phyloP scores from a whole-genome alignment of 2,113 vertebrate species.

The Pituophis catenifer region DNA sequence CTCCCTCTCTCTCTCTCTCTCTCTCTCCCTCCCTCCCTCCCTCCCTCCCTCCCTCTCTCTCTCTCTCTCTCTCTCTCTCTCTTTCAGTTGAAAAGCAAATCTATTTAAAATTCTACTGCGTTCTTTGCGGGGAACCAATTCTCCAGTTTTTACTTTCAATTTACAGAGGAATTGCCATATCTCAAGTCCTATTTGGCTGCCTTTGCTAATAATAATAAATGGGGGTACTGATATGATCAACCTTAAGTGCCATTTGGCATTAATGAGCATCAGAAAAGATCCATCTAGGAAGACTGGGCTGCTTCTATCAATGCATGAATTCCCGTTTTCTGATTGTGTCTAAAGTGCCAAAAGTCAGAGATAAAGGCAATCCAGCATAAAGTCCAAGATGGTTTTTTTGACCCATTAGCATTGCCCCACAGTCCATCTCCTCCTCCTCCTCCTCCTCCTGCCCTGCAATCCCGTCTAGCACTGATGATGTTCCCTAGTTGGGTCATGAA shows the following conservation, averaged over 20 bases:
- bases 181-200: constrained; percentile 30
- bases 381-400: constrained; percentile 21
- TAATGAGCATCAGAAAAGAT: constrained; percentile 40
- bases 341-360: constrained; percentile 10
- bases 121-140: constrained; percentile 25
- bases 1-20: too few relatives aligned
- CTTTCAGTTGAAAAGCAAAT: constrained; percentile 3
- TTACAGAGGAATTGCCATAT: constrained; percentile 40
- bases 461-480: too few relatives aligned
- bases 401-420: background rate
- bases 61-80: background rate
- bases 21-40: background rate
- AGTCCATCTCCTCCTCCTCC: too few relatives aligned
- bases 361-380: constrained; percentile 14
- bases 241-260: constrained; percentile 28
- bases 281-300: background rate
- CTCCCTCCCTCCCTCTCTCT: too few relatives aligned
- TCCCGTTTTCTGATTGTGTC: constrained; percentile 5
- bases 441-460: too few relatives aligned
- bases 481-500: too few relatives aligned
- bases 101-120: constrained; percentile 38
- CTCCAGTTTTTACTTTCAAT: constrained; percentile 14
- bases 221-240: constrained; percentile 47
- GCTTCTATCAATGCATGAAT: constrained; percentile 21
- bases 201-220: constrained; percentile 33